A percentile compares a stretch with the other conserved stretches of the same genome.
These are phyloP conservation scores for Aselliscus stoliczkanus DNA, from an alignment of 2,797 vertebrate genomes.

Conservation along the genomic window DNA sequence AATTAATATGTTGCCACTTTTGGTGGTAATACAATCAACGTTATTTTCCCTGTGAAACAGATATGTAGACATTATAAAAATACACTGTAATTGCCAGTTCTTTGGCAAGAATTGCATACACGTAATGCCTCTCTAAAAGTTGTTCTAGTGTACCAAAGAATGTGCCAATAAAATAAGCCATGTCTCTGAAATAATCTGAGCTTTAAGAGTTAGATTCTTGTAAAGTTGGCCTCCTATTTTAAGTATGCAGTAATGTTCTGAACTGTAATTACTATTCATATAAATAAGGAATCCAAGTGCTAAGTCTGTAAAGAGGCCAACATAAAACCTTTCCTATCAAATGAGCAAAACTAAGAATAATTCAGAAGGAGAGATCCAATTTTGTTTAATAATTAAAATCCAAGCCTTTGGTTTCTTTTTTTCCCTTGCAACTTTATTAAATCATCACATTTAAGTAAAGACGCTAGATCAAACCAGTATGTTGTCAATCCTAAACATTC, in stretches of 20 bases:
- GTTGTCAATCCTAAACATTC: background rate
- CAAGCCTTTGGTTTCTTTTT: background rate
- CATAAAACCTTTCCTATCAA: slow-evolving; percentile 37
- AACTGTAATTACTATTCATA: slow-evolving; percentile 28
- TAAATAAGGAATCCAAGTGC: slow-evolving; percentile 25
- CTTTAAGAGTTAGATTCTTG: background rate
- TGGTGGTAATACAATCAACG: slow-evolving; percentile 29
- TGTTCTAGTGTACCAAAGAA: background rate
- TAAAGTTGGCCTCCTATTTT: slow-evolving; percentile 19
- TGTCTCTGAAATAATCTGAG: background rate
- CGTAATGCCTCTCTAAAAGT: background rate
- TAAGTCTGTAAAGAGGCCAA: background rate
- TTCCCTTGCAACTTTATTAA: slow-evolving; percentile 9
- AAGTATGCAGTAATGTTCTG: slow-evolving; percentile 22
- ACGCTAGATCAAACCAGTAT: background rate
- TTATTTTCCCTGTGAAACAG: slow-evolving; percentile 26
- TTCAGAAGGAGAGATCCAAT: background rate
- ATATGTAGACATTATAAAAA: background rate
- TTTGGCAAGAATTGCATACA: background rate
- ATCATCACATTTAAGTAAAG: slow-evolving; percentile 26
- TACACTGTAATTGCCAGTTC: slow-evolving; percentile 39
- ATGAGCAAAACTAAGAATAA: slow-evolving; percentile 33
- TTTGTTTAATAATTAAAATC: slow-evolving; percentile 26
- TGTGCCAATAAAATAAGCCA: background rate
- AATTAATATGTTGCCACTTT: slow-evolving; percentile 35